Conservation (phyloP, 2,888 invertebrate genomes). For the Orthosia incerta region DNA sequence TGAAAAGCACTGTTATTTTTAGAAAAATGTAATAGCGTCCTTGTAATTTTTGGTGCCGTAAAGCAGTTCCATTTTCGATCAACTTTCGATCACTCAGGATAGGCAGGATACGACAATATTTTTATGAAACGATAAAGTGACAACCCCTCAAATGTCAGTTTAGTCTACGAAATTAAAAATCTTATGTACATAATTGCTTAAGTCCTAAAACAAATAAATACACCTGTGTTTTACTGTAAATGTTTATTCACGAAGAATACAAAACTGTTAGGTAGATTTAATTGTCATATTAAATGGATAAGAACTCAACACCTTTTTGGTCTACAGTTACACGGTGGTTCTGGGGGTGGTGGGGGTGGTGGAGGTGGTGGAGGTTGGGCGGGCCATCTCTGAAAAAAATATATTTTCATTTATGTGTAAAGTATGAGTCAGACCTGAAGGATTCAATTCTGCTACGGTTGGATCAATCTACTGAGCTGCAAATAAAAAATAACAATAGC, state of each 20-base stretch:
- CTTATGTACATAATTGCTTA: no score
- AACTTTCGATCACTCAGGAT: no score
- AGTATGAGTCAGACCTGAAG: not conserved
- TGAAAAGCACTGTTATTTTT: no score
- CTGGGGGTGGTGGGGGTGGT: not conserved
- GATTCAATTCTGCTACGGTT: not conserved
- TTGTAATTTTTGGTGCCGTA: no score
- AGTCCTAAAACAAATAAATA: not conserved
- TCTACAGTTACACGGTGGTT: not conserved
- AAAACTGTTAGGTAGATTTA: not conserved
- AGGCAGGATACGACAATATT: no score
- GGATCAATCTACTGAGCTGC: not conserved
- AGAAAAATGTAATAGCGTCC: no score
- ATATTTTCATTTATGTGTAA: not conserved
- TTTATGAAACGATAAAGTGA: no score
- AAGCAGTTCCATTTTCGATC: no score
- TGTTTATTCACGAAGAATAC: constrained; percentile 28
- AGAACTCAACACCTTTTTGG: constrained; percentile 9
- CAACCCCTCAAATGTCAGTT: no score
- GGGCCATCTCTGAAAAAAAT: constrained; percentile 38
- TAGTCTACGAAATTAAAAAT: no score
- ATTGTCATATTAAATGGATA: not conserved
- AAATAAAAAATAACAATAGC: not conserved
- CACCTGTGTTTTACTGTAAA: not conserved
- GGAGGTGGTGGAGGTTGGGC: not conserved